phyloP scores from a whole-genome alignment of 2,888 invertebrate genomes.

The Drosophila dives region DNA sequence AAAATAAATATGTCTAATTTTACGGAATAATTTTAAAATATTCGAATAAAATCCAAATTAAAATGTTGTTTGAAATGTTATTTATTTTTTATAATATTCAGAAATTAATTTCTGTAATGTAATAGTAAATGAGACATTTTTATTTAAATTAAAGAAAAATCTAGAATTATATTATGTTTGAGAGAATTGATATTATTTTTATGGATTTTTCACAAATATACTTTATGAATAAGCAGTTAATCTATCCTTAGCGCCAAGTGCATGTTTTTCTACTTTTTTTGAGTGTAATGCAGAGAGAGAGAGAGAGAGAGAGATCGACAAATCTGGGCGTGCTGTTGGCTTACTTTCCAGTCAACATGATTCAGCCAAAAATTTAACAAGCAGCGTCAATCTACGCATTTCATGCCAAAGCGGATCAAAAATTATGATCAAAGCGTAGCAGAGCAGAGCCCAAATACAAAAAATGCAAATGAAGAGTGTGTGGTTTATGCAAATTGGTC shows the following conservation, averaged over 20 bases:
- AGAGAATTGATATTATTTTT: background rate
- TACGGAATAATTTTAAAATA: background rate
- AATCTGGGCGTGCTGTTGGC: slow-evolving; percentile 29
- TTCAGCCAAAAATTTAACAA: slow-evolving; percentile 11
- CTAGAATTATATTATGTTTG: too few relatives aligned
- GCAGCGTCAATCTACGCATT: slow-evolving; percentile 25
- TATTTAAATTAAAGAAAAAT: background rate
- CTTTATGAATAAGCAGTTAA: background rate
- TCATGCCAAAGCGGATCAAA: slow-evolving; percentile 1
- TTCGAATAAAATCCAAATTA: background rate
- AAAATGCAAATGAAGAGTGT: slow-evolving; percentile 59
- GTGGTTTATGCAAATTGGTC: slow-evolving; percentile 55
- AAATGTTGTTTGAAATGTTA: background rate
- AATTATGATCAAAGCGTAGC: background rate
- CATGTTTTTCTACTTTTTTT: too few relatives aligned
- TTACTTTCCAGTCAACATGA: slow-evolving; percentile 28
- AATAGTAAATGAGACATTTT: background rate
- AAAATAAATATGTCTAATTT: background rate
- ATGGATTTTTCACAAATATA: background rate
- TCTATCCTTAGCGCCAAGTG: background rate
- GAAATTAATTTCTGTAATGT: background rate
- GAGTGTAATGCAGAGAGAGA: background rate
- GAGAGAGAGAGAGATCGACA: slow-evolving; percentile 14
- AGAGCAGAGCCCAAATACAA: slow-evolving; percentile 21
- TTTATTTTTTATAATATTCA: too few relatives aligned